A percentile compares a stretch with the other conserved stretches of the same genome.
These are phyloP conservation scores for Drosophila algonquin DNA, from an alignment of 2,888 invertebrate genomes.

Conservation along the genomic window DNA sequence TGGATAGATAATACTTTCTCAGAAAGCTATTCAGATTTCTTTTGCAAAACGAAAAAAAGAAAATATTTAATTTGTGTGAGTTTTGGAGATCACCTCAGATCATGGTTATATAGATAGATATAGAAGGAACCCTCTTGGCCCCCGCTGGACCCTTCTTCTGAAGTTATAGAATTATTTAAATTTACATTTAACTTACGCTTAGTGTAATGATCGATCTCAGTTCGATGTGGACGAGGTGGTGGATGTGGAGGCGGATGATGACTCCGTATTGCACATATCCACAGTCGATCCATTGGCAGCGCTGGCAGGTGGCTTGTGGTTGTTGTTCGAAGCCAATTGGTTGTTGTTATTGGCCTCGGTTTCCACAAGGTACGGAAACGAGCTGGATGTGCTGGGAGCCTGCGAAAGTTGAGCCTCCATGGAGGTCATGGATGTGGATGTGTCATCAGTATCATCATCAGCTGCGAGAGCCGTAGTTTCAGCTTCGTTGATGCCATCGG, in stretches of 20 bases:
- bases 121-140: no score
- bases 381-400: constrained; percentile 67
- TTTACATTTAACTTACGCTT: background rate
- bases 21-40: background rate
- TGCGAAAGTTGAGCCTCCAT: constrained; percentile 71
- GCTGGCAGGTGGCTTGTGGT: constrained; percentile 15
- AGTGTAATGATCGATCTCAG: background rate
- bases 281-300: background rate
- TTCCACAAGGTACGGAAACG: constrained; percentile 46
- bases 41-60: background rate
- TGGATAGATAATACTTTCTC: background rate
- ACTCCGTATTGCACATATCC: constrained; percentile 44
- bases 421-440: constrained; percentile 60
- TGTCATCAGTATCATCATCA: constrained; percentile 15
- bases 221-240: constrained; percentile 41
- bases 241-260: constrained; percentile 59
- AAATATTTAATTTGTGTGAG: background rate
- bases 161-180: background rate
- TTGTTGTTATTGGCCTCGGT: constrained; percentile 56
- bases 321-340: constrained; percentile 47
- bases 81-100: background rate
- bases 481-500: constrained; percentile 22
- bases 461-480: background rate
- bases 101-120: no score
- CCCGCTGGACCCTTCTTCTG: no score